Percentiles rank a stretch among this genome's conserved stretches.
phyloP scores from a whole-genome alignment of 2,113 vertebrate genomes.

The Propithecus coquereli region DNA sequence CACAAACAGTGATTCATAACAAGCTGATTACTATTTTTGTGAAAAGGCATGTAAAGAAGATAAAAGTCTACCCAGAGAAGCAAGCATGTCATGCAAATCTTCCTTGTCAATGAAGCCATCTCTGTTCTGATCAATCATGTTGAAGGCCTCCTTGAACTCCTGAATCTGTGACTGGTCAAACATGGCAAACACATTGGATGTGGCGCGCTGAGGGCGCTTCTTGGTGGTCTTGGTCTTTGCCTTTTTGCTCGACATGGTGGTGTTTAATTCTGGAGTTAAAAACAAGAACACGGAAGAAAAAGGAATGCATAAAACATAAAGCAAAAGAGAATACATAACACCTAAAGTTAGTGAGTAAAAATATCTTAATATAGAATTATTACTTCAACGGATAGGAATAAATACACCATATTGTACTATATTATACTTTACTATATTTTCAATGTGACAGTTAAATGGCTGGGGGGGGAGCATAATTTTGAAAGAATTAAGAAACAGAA shows the following conservation, averaged over 20 bases:
- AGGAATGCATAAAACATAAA: neutral
- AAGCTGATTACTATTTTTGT: neutral
- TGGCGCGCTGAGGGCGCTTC: constrained; percentile 97
- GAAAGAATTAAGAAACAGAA: constrained; percentile 1
- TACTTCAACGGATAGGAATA: neutral
- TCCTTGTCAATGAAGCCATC: constrained; percentile 98
- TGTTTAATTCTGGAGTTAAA: constrained; percentile 64
- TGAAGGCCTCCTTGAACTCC: constrained; percentile 98
- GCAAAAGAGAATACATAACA: neutral
- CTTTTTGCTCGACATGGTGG: constrained; percentile 97
- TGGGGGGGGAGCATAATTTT: neutral
- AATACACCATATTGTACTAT: too few relatives aligned
- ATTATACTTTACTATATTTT: neutral
- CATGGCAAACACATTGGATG: constrained; percentile 98
- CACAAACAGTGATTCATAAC: neutral
- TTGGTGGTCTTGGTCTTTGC: constrained; percentile 97
- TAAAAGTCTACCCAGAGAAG: constrained; percentile 89
- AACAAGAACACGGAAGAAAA: neutral
- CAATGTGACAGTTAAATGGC: neutral
- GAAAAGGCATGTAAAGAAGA: neutral
- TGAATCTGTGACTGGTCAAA: constrained; percentile 98
- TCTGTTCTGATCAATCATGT: constrained; percentile 98
- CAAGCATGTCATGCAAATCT: constrained; percentile 96
- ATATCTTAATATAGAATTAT: neutral
- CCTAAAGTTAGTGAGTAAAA: neutral